Percentiles rank a stretch among this genome's conserved stretches.
Evolutionary conservation across 2,888 invertebrate species (phyloP).

Genomic region (Parthenolecanium corni): DNA sequence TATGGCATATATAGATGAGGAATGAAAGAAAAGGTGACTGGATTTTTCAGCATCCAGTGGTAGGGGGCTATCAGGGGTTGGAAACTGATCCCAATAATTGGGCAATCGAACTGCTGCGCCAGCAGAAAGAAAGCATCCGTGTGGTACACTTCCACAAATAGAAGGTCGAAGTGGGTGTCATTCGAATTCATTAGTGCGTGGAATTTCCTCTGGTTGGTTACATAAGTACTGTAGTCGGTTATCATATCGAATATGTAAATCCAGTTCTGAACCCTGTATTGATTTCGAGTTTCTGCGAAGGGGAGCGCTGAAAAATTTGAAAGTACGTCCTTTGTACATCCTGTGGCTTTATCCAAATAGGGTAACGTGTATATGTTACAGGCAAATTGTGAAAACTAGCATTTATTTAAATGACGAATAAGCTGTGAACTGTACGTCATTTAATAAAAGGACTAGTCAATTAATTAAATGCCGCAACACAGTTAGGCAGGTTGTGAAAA

Average conservation of each 20-base stretch:
- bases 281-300: not conserved
- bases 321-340: not conserved
- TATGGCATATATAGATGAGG: slow-evolving; percentile 11
- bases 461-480: too few species aligned
- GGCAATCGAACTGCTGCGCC: not conserved
- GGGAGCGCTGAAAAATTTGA: not conserved
- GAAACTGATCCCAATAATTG: slow-evolving; percentile 3
- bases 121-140: not conserved
- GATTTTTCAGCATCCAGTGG: slow-evolving; percentile 1
- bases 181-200: not conserved
- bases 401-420: too few species aligned
- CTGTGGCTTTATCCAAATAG: not conserved
- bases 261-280: not conserved
- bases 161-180: slow-evolving; percentile 6
- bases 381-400: too few species aligned
- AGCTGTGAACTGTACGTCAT: too few species aligned
- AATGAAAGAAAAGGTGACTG: slow-evolving; percentile 7
- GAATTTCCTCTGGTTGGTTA: not conserved
- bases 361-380: too few species aligned
- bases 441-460: too few species aligned
- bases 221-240: not conserved
- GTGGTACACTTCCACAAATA: slow-evolving; percentile 4
- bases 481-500: too few species aligned
- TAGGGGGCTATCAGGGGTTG: slow-evolving; percentile 1
- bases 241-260: not conserved